Conservation (phyloP, 2,113 vertebrate species). For the Montifringilla adamsi region DNA sequence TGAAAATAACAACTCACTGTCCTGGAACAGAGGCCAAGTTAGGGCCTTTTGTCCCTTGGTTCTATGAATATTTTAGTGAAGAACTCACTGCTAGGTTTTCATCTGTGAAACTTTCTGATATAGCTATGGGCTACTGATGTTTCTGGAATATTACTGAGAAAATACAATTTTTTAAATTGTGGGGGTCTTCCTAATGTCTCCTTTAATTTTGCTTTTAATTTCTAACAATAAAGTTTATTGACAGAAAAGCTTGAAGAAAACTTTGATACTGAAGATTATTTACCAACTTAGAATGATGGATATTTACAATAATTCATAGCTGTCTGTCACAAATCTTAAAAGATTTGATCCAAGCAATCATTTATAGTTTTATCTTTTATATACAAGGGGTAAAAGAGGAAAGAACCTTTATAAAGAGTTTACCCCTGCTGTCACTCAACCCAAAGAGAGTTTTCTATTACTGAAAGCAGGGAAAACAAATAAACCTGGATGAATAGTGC, state of each 20-base stretch:
- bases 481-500: neutral
- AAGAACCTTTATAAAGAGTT: neutral
- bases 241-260: neutral
- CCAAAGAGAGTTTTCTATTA: neutral
- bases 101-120: neutral
- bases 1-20: neutral
- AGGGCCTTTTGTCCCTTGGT: neutral
- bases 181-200: fast-evolving
- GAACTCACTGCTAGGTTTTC: neutral
- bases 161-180: neutral
- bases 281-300: neutral
- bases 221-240: neutral
- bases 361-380: neutral
- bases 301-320: neutral
- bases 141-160: neutral
- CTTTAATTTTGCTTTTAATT: neutral
- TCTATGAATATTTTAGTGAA: neutral
- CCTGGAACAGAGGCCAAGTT: neutral
- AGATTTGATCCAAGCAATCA: neutral
- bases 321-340: neutral
- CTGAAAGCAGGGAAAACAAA: neutral
- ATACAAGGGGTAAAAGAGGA: neutral
- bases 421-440: neutral
- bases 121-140: neutral
- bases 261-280: neutral